Conservation (phyloP, 2,113 vertebrate species). For the Nyctibius bracteatus region DNA sequence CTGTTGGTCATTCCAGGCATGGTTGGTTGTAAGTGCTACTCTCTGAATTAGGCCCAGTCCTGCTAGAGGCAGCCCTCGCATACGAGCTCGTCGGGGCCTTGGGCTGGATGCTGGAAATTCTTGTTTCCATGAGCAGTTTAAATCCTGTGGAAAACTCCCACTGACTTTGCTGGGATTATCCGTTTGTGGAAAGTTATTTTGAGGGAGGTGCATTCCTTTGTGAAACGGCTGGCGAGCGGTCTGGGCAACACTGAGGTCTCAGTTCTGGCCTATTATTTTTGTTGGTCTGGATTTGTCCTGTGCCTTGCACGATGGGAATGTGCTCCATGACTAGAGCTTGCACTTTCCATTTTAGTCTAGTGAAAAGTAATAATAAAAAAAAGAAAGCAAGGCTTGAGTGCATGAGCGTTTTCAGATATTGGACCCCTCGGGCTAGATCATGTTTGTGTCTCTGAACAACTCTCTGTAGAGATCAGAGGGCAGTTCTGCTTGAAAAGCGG, state of each 20-base stretch:
- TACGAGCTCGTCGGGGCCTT: accelerated
- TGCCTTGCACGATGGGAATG: not conserved
- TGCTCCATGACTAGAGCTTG: not conserved
- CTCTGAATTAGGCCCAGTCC: not conserved
- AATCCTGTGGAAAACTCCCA: conserved; percentile 43
- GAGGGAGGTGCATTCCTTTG: conserved; percentile 10
- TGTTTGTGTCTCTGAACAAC: not conserved
- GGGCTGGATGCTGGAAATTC: conserved; percentile 31
- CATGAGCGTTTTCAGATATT: not conserved
- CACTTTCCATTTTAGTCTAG: not conserved
- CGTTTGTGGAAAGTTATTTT: conserved; percentile 25
- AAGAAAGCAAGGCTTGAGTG: not conserved
- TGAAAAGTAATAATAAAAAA: not conserved
- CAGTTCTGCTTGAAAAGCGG: not conserved
- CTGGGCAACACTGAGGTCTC: not conserved
- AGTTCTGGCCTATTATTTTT: not conserved
- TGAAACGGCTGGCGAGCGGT: not conserved
- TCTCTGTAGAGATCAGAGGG: not conserved
- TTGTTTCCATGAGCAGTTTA: not conserved
- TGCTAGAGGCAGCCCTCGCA: not conserved
- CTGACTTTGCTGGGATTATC: conserved; percentile 13
- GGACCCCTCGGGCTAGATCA: not conserved
- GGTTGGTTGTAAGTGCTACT: not conserved
- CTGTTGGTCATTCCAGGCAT: not conserved
- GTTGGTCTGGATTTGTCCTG: not conserved